Conservation (phyloP, 2,113 vertebrate genomes). For the Pogonocichla stellata region DNA sequence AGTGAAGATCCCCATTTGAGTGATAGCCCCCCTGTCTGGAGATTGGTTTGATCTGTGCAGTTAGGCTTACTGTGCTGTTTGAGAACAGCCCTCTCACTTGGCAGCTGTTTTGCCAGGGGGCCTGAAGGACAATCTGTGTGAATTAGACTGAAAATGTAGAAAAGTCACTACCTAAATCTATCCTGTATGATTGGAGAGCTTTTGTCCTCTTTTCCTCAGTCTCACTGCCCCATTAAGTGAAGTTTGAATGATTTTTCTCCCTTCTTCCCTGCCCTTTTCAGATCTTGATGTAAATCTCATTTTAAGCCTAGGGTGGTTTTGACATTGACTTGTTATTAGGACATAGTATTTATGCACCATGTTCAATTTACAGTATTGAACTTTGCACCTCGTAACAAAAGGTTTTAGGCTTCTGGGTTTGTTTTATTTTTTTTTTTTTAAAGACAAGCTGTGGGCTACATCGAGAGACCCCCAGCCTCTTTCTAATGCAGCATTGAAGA, state of each 20-base stretch:
- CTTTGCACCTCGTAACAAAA: slow-evolving; percentile 60
- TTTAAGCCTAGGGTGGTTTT: slow-evolving; percentile 65
- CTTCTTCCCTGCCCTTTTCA: not conserved
- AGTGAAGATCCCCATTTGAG: not conserved
- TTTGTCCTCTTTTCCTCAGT: not conserved
- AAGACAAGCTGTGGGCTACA: slow-evolving; percentile 61
- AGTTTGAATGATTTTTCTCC: not conserved
- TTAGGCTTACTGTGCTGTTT: not conserved
- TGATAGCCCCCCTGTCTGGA: not conserved
- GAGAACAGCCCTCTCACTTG: not conserved
- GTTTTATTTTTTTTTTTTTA: not conserved
- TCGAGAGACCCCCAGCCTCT: slow-evolving; percentile 65
- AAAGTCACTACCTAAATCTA: not conserved
- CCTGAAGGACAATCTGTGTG: not conserved
- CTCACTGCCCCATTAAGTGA: not conserved
- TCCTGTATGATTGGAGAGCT: not conserved
- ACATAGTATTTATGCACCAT: slow-evolving; percentile 69
- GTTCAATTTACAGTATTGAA: slow-evolving; percentile 52
- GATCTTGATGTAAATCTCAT: slow-evolving; percentile 58
- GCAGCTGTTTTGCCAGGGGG: not conserved
- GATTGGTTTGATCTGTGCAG: not conserved
- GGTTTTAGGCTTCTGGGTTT: slow-evolving; percentile 61
- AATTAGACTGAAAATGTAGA: slow-evolving; percentile 9
- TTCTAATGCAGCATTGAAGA: slow-evolving; percentile 73
- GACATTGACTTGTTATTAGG: slow-evolving; percentile 70